Evolutionary conservation across 1,140 invertebrate genomes (phyloP), one percentile per base, ranked within the genome.

Genomic region (Acarapis woodi): DNA sequence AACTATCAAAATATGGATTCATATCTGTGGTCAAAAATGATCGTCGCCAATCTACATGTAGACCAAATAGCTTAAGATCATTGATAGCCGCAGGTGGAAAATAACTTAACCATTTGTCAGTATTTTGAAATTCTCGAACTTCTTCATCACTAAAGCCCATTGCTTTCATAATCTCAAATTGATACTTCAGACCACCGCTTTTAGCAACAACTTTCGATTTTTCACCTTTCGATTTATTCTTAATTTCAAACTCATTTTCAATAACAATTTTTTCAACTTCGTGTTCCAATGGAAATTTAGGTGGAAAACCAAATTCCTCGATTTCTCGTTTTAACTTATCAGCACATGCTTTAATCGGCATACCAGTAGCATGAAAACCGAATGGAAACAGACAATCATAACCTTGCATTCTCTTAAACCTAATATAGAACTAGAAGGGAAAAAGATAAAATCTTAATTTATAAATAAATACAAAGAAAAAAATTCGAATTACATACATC

Each of bases 201-300:
- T 99, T 99, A 1, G 90, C 87, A 1, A 71, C 64, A n/a, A 76
- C 77, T 63, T 99, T 99, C 53, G 82, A 93, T 68, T 96, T 97
- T 56, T 94, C 96, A 15, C 85, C 80, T 62, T 96, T 97, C 39
- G 76, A 73, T 58, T 96, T 96, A 54, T 97, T 82, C 56, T 78
- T 79, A 18, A 53, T 56, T 18, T 75, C 64, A 23, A 72, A 53
- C 44, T 68, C 50, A 50, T 70, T 65, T 39, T 57, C 58, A 15
- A n/a, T 14, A 32, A 62, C 53, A 40, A 65, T 61, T 10, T 52
- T 46, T 23, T 42, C 43, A 20, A 55, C 52, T 35, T 61, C 56
- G 28, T 52, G 44, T 24, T 58, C 55, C 8, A 61, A 53, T 15
- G 87, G 83, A 60, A 97, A 97, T 14, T 66, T 50, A 24, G 93